Percentiles rank a stretch among this genome's conserved stretches.
Evolutionary conservation across 2,797 vertebrate species (phyloP).

Genomic region (Paratrypauchen microcephalus): DNA sequence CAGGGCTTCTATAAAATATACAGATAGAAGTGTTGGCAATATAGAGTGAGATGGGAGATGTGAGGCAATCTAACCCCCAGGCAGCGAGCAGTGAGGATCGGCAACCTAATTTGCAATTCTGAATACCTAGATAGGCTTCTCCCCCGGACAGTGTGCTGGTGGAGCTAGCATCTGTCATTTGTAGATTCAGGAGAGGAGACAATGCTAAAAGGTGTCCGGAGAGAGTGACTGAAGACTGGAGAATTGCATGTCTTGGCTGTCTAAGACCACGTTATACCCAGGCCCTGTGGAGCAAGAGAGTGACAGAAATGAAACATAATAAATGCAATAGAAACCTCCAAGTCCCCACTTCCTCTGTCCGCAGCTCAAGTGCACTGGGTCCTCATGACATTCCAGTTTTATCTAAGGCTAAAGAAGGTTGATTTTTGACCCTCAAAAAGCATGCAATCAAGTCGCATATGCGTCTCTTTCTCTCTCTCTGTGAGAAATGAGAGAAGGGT

Average conservation of each 20-base stretch:
- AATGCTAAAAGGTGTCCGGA: conserved; percentile 39
- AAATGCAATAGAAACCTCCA: conserved; percentile 49
- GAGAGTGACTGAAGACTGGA: conserved; percentile 48
- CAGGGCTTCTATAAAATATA: conserved; percentile 24
- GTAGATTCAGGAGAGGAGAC: conserved; percentile 57
- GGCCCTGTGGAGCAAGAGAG: conserved; percentile 47
- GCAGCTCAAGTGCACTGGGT: background rate
- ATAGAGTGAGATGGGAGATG: conserved; percentile 35
- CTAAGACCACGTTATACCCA: conserved; percentile 44
- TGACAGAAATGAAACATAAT: conserved; percentile 54
- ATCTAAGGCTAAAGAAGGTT: conserved; percentile 40
- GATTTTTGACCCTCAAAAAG: background rate
- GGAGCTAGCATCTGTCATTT: conserved; percentile 55
- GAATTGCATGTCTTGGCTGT: conserved; percentile 51
- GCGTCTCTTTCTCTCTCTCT: background rate
- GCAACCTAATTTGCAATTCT: conserved; percentile 59
- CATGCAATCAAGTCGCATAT: background rate
- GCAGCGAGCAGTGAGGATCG: conserved; percentile 29
- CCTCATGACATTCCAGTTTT: conserved; percentile 23
- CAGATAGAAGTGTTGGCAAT: conserved; percentile 40
- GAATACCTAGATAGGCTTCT: conserved; percentile 43
- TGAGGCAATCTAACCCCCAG: conserved; percentile 39
- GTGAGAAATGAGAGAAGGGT: background rate
- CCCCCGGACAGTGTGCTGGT: conserved; percentile 43
- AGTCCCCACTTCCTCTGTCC: conserved; percentile 36